Base-by-base conservation (phyloP, 2,888 invertebrate species). In the Dynastes hyllus region DNA sequence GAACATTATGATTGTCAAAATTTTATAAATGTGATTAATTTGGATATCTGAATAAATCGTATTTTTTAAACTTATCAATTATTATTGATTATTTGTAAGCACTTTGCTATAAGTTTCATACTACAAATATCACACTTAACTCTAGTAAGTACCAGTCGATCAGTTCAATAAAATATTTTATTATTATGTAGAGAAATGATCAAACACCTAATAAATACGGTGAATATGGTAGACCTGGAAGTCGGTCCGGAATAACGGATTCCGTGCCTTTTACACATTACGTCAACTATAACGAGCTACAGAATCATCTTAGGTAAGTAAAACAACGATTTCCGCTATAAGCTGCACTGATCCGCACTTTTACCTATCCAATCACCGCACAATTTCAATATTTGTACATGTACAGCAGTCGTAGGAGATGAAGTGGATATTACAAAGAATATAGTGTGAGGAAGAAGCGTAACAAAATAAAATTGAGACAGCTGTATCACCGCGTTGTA, bases 211-310 rank as follows among this genome's bases (percentile, higher is more conserved):
- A 50, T 73, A 81, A 86, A 22, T 90, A 89, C 81, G 89, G 89
- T 65, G 90, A 90, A 84, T 89, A 89, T 84, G 90, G 89, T 77
- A 85, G 91, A 80, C 91, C 91, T 9, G 92, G 91, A n/a, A 91
- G 91, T 84, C 87, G 91, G 79, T 89, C 90, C 55, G 91, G 91
- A 2, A 91, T 91, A 78, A 89, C 90, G 2, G 92, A 92, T 79
- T 73, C 91, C 1, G 90, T 90, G 78, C 90, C 91, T 51, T 92
- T 91, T 84, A 91, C 91, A 63, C 95, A 96, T 87, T 96, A 96
- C 88, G 95, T 95, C 82, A 96, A 96, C 89, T 95, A 95, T 85
- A 95, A 95, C 87, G 96, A 96, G 89, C 93, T 96, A 85, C 95
- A 95, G 89, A 94, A 94, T 85, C 95, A 95, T 88, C 90, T 95